Evolutionary conservation across 37 sponge, comb jelly and placozoan species (phyloP).

Genomic region (Cliona cf. orientalis): DNA sequence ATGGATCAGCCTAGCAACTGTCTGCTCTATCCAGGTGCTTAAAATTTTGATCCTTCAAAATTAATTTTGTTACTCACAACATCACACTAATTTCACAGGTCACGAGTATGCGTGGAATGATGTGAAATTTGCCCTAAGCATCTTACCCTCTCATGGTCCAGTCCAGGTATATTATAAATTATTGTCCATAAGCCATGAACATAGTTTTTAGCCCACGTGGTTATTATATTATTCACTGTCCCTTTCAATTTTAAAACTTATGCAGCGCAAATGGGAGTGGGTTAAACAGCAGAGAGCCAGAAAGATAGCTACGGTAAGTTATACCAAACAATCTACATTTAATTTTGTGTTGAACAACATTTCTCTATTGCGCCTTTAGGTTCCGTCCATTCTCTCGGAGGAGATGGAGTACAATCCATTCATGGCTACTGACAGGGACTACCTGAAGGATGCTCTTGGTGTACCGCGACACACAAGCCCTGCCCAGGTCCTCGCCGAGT

Average conservation of each 20-base stretch:
- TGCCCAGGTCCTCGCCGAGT: slow-evolving; percentile 32
- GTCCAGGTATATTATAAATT: slow-evolving; percentile 41
- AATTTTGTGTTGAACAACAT: background rate
- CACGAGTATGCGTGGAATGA: slow-evolving; percentile 71
- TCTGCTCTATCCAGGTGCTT: slow-evolving; percentile 70
- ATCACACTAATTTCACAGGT: slow-evolving; percentile 21
- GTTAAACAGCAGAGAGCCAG: slow-evolving; percentile 44
- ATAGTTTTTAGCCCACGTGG: background rate
- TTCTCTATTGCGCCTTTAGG: slow-evolving; percentile 9
- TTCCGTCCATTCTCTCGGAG: slow-evolving; percentile 69
- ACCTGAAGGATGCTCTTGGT: slow-evolving; percentile 33
- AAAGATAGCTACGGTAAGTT: slow-evolving; percentile 48
- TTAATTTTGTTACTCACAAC: too few relatives aligned
- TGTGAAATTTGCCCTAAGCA: slow-evolving; percentile 42
- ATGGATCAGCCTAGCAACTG: slow-evolving; percentile 15
- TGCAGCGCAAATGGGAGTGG: slow-evolving; percentile 44
- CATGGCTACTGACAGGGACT: slow-evolving; percentile 25
- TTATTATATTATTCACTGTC: background rate
- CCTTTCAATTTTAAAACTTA: background rate
- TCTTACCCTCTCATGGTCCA: slow-evolving; percentile 38
- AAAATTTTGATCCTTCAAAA: background rate
- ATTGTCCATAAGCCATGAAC: background rate
- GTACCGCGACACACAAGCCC: background rate
- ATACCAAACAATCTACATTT: background rate
- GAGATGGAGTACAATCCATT: slow-evolving; percentile 77